A percentile compares a stretch with the other conserved stretches of the same genome.
These are phyloP conservation scores for Diarsia mendica DNA, from an alignment of 2,888 invertebrate genomes.

Conservation along the genomic window DNA sequence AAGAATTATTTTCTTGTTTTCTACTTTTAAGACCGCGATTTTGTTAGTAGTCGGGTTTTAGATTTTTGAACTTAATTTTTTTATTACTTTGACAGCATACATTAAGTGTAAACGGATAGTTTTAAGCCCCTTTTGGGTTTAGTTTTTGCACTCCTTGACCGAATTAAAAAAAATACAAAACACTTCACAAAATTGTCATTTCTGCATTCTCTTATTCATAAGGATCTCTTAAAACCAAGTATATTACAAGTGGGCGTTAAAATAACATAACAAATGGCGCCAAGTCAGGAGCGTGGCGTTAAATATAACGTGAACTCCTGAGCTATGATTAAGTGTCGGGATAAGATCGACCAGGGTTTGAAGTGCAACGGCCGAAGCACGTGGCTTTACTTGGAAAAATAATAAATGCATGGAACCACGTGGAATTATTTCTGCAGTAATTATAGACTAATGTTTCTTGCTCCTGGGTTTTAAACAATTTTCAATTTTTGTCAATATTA, in stretches of 20 bases:
- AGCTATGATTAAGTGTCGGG: slow-evolving; percentile 48
- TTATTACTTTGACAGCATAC: background rate
- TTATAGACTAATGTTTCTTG: slow-evolving; percentile 1
- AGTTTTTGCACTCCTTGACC: background rate
- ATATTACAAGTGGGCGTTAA: slow-evolving; percentile 22
- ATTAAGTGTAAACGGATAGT: background rate
- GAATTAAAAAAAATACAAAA: background rate
- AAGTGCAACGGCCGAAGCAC: slow-evolving; percentile 57
- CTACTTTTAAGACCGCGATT: no score
- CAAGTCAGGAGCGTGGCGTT: slow-evolving; percentile 14
- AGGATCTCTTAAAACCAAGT: background rate
- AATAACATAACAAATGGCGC: slow-evolving; percentile 28
- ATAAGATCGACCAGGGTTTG: slow-evolving; percentile 47
- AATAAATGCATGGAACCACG: slow-evolving; percentile 37
- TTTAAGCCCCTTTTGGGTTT: background rate
- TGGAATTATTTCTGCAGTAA: slow-evolving; percentile 40
- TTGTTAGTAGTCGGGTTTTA: no score
- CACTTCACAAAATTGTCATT: slow-evolving; percentile 1
- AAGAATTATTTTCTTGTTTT: no score
- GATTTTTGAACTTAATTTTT: no score
- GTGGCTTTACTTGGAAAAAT: slow-evolving; percentile 34
- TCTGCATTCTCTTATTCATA: background rate
- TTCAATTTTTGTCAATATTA: no score
- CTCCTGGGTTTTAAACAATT: no score
- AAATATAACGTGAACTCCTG: slow-evolving; percentile 37